These are phyloP conservation scores for Argya squamiceps DNA, from an alignment of 2,797 vertebrate species.

Conservation along the genomic window DNA sequence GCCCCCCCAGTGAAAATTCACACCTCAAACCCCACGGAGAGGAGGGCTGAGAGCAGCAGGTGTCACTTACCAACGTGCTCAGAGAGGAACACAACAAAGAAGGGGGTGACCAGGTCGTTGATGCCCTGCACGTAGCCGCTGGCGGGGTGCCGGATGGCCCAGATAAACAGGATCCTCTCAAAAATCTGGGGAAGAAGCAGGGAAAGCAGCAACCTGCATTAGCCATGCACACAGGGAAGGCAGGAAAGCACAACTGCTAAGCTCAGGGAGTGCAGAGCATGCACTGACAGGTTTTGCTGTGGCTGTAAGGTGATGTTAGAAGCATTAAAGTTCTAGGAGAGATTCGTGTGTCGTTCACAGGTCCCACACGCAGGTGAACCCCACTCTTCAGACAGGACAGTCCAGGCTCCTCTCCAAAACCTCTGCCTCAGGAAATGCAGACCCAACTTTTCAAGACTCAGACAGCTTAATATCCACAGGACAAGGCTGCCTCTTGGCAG, in stretches of 20 bases:
- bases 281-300: background rate
- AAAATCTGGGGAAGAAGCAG: constrained; percentile 86
- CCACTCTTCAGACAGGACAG: background rate
- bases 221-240: constrained; percentile 45
- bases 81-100: constrained; percentile 98
- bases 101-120: constrained; percentile 98
- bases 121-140: constrained; percentile 98
- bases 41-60: background rate
- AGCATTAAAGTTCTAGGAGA: background rate
- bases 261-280: background rate
- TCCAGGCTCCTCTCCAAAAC: background rate
- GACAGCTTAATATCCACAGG: background rate
- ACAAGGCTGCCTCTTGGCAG: background rate
- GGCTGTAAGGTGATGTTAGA: background rate
- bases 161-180: constrained; percentile 97
- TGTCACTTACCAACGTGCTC: constrained; percentile 94
- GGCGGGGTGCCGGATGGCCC: constrained; percentile 98
- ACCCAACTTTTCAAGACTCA: background rate
- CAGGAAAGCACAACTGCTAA: background rate
- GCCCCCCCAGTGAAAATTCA: too few species aligned
- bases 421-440: background rate
- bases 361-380: background rate
- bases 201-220: constrained; percentile 59
- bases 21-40: background rate
- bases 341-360: background rate